Base-by-base conservation (phyloP, 2,888 invertebrate species). In the Phymatocera aterrima region DNA sequence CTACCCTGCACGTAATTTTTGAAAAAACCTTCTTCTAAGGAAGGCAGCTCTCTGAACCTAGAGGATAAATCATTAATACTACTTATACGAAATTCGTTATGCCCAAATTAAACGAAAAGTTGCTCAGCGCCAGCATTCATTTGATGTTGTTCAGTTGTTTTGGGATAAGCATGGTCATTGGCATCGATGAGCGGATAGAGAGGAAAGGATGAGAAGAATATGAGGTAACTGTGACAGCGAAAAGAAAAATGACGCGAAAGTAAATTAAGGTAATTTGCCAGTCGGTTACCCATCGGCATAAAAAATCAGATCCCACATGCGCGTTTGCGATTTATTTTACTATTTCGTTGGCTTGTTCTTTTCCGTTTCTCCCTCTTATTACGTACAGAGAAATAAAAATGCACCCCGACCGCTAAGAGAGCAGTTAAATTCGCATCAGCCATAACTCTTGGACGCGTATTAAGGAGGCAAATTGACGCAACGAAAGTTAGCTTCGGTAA, bases 391-490 rank as follows among this genome's bases (percentile, higher is more conserved):
- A 34, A 57, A 75, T 40, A 12, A 57, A 75, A 54, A 24, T 3
- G 34, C 18, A n/a, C n/a, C 12, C 1, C 61, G n/a, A 48, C 34
- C 34, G n/a, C 21, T 64, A 61, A 64, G 61, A 48, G 77, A 61
- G 21, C 61, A 77, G 61, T 61, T 77, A 61, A 72, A 72, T 72
- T 72, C 72, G 72, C 72, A 72, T 72, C 48, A 72, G 72, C 72
- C 34, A 51, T 72, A 51, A 72, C 34, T 72, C 48, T 72, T 31
- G 31, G 72, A 31, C 40, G 60, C 64, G 61, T 79, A 77, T 79
- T 70, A 70, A 79, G 77, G 64, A 72, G 77, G 70, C 79, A 79
- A 79, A 72, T 79, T 79, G 64, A 72, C 72, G 72, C 72, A 61
- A 79, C 72, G 72, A 48, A 72, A 72, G 21, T 72, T 34, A 8